A percentile compares a stretch with the other conserved stretches of the same genome.
Conservation (phyloP, 2,113 vertebrate species). For the Tenebrosternarchus preto region DNA sequence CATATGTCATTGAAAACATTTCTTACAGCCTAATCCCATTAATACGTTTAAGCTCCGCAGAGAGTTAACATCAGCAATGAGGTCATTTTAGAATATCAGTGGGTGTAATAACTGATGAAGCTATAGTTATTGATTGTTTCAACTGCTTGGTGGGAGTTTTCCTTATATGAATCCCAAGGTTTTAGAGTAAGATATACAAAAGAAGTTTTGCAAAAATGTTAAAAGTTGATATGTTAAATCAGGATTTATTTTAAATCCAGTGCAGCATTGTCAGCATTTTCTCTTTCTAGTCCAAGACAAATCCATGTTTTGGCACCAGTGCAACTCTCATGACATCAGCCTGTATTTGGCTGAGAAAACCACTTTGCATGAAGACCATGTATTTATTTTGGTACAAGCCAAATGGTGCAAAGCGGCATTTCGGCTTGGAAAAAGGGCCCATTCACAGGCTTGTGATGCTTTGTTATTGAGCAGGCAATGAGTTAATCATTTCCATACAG, state of each 20-base stretch:
- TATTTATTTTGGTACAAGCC: slow-evolving; percentile 19
- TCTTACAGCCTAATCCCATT: background rate
- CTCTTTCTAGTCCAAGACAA: background rate
- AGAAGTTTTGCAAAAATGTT: background rate
- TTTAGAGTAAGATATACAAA: background rate
- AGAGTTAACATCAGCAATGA: slow-evolving; percentile 29
- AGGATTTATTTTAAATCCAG: background rate
- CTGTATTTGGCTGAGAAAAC: background rate
- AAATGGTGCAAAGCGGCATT: slow-evolving; percentile 12
- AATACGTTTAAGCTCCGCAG: background rate
- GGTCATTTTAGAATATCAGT: slow-evolving; percentile 32
- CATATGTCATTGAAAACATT: background rate
- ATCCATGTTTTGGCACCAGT: background rate
- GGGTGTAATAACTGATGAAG: background rate
- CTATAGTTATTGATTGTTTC: slow-evolving; percentile 3
- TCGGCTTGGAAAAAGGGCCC: slow-evolving; percentile 10
- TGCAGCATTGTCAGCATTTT: background rate
- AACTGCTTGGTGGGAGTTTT: slow-evolving; percentile 21
- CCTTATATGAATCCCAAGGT: slow-evolving; percentile 9
- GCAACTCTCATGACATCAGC: background rate
- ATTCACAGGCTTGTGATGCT: slow-evolving; percentile 18
- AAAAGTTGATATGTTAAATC: background rate
- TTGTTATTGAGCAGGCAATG: slow-evolving; percentile 9
- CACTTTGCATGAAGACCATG: slow-evolving; percentile 10
- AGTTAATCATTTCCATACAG: slow-evolving; percentile 27